Evolutionary conservation across 2,797 vertebrate genomes (phyloP), one percentile per base, ranked within the genome.

Genomic region (Dicrostonyx torquatus): DNA sequence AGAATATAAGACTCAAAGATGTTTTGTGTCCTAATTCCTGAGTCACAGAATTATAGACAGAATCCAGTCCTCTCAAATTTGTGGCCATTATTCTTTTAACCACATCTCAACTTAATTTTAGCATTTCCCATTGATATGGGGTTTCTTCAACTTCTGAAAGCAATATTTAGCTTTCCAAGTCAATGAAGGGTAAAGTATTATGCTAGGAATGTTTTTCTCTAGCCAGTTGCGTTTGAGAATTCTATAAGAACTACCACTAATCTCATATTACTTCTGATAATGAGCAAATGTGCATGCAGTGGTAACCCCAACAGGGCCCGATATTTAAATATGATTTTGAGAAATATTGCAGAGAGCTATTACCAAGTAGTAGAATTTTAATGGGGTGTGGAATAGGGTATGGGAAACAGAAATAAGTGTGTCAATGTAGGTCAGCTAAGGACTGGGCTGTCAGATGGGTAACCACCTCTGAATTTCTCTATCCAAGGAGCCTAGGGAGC

Each of bases 241-340:
- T 17, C n/a, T 10, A 73, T 18, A 48, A 24, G 53, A 82, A 70
- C 31, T 78, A 29, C 40, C 18, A 55, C 8, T 60, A 91, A 87
- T 84, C 83, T 20, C 1, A 55, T 11, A 10, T 53, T 72, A 40
- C 43, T 89, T 85, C 55, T 86, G 43, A 89, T 77, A 84, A 60
- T n/a, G 43, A 76, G 26, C 17, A 45, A 53, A 72, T 79, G 20
- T 53, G 22, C 5, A 4, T 43, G 15, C 22, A 20, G 24, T 22
- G 40, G 31, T 48, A n/a, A 45, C 4, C 22, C 87, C 3, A 14
- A 55, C 85, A 72, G 37, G 77, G 94, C 6, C 20, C 5, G 45
- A n/a, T 24, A 87, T 91, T 95, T 96, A 58, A 84, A 73, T 83
- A 64, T 94, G 45, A 90, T 92, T 95, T 86, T 90, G 75, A 93